Evolutionary conservation across 1,140 invertebrate species (phyloP), one percentile per base, ranked within the genome.

Genomic region (Macrostomum lignano): DNA sequence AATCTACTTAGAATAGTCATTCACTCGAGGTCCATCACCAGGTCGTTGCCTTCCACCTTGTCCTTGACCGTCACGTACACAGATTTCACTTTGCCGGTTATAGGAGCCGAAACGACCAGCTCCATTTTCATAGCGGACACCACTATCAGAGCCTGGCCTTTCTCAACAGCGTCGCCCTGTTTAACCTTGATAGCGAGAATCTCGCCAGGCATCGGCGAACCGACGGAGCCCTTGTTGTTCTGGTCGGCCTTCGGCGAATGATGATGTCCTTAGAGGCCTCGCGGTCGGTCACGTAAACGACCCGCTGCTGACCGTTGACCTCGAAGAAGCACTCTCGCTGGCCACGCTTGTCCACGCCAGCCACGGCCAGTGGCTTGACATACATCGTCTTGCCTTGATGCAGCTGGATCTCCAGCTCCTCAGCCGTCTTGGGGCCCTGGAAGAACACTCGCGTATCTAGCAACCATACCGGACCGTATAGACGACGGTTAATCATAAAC

Each of bases 71-170:
- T 62, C 17, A 84, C 71, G 37, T 72, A 60, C 1, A 98, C 55
- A 2, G 65, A 61, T 43, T 73, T 73, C 14, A 98, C 64, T 34
- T 64, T 69, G 25, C 88, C 91, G 13, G 73, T 69, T 20, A 69
- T 61, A 0, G 86, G 84, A 2, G 82, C 71, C 54, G 91, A 84
- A 0, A 98, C 84, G 3, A 91, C 73, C 73, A 94, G 94, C 56
- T 96, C 88, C 88, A 96, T 96, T 60, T 98, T 98, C 91, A 98
- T 98, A 3, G 91, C 91, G 6, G 79, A 88, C 0, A 98, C 60
- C 1, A 96, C 81, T 1, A 93, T 68, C 19, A 98, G 61, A 0
- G 82, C 68, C 36, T 74, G 71, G 3, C 84, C 84, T 54, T 93
- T 91, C 45, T 79, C 73, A 0, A 94, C 76, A 29, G 65, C 68